Evolutionary conservation across 2,888 invertebrate genomes (phyloP).

Genomic region (Drosophila basisetae): DNA sequence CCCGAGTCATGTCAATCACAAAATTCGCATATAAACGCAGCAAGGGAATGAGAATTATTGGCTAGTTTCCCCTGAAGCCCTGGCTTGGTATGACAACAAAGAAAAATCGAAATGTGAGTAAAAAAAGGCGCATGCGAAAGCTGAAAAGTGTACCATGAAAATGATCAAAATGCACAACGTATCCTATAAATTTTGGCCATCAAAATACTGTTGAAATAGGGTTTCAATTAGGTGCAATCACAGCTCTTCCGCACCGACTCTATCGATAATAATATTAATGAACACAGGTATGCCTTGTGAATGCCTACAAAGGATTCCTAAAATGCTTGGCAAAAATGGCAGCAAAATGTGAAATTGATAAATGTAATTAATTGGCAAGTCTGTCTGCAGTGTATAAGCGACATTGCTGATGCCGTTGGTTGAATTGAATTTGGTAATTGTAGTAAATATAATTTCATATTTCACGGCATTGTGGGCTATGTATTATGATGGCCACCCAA

Average conservation of each 20-base stretch:
- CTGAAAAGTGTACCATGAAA: not conserved
- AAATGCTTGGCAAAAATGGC: not conserved
- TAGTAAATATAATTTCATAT: conserved; percentile 43
- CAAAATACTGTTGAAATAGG: not conserved
- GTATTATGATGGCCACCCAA: conserved; percentile 49
- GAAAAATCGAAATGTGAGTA: not conserved
- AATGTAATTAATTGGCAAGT: conserved; percentile 54
- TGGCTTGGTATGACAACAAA: not conserved
- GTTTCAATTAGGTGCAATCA: not conserved
- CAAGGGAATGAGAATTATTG: not conserved
- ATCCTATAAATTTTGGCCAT: not conserved
- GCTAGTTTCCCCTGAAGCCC: not conserved
- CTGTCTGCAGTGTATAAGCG: conserved; percentile 16
- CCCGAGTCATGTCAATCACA: not conserved
- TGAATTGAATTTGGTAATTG: conserved; percentile 9
- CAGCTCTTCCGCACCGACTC: not conserved
- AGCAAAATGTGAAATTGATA: conserved; percentile 31
- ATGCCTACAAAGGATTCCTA: not conserved
- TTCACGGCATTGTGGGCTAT: conserved; percentile 48
- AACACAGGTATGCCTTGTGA: not conserved
- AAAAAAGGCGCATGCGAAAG: not conserved
- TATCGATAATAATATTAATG: not conserved
- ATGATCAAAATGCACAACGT: not conserved
- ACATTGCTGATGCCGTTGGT: conserved; percentile 3
- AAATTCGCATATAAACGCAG: not conserved